Base-by-base conservation (phyloP, 1,140 invertebrate species). In the Lysiphlebus fabarum region DNA sequence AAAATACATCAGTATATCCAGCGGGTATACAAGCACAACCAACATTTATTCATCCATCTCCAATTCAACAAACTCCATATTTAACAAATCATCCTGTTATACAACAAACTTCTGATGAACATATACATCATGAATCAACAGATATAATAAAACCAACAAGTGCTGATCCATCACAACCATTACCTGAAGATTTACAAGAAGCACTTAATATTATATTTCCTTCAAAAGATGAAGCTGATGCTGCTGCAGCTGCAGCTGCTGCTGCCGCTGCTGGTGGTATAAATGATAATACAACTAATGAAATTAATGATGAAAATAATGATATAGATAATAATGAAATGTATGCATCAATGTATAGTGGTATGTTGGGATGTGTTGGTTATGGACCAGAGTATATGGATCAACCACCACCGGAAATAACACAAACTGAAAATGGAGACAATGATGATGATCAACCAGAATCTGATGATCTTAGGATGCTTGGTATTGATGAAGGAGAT, bases 161-260 rank as follows among this genome's bases (percentile, higher is more conserved):
- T 0, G 61, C 67, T 0, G 71, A 73, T 34, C 67, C 74, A 1
- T 68, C 70, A 34, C 69, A 64, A 38, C 77, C 77, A 6, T 63
- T 86, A 7, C 85, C 85, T 1, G 81, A 85, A 59, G 87, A 89
- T 74, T 76, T 89, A 48, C 86, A 88, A 64, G 86, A 87, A 47
- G 87, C 87, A 0, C 73, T 89, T 5, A 84, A 88, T 65, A 88
- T 89, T 7, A 87, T 89, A 56, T 89, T 88, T 62, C 87, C 87
- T 0, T 68, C 72, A 0, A 65, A 65, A 1, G 64, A 64, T 64
- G 14, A 45, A 2, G 17, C 17, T 26, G 17, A 1, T 26, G 17
- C 17, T 2, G 17, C 17, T 17, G 17, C 17, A 17, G 58, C 53
- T n/a, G 14, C 53, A 1, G 56, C 55, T 0, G 65, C 68, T 41